A percentile compares a stretch with the other conserved stretches of the same genome.
These are phyloP conservation scores for Colostygia pectinataria DNA, from an alignment of 2,888 invertebrate genomes.

Conservation along the genomic window DNA sequence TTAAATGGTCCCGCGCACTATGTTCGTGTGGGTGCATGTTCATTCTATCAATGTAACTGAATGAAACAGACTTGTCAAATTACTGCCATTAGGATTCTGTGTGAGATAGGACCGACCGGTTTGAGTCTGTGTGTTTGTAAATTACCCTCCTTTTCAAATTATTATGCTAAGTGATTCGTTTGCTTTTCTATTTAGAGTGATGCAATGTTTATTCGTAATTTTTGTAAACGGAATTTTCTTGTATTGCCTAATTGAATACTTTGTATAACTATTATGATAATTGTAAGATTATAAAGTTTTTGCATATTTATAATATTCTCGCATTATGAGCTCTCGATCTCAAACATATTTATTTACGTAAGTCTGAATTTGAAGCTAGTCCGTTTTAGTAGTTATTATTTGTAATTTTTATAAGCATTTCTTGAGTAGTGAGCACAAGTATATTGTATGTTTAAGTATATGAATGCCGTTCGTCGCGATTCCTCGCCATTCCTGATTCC, in stretches of 20 bases:
- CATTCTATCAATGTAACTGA: background rate
- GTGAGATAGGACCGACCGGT: constrained; percentile 2
- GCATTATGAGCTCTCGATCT: constrained; percentile 17
- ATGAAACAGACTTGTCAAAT: constrained; percentile 16
- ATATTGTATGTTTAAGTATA: background rate
- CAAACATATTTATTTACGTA: constrained; percentile 40
- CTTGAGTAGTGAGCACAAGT: constrained; percentile 6
- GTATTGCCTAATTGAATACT: constrained; percentile 22
- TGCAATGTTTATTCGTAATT: constrained; percentile 16
- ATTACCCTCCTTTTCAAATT: constrained; percentile 18
- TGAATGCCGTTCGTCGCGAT: background rate
- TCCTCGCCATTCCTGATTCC: background rate
- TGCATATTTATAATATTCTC: constrained; percentile 21
- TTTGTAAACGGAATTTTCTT: constrained; percentile 22
- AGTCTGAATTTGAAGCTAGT: constrained; percentile 71
- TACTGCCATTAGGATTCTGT: constrained; percentile 30
- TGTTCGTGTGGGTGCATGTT: background rate
- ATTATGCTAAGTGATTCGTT: constrained; percentile 17
- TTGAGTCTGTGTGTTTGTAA: constrained; percentile 15
- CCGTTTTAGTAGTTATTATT: constrained; percentile 38
- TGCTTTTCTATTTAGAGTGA: constrained; percentile 21
- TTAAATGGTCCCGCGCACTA: no score
- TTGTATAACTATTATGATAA: constrained; percentile 19
- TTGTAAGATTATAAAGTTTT: constrained; percentile 24
- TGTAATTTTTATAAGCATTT: constrained; percentile 33